Evolutionary conservation across 2,797 vertebrate species (phyloP), one percentile per base, ranked within the genome.

Genomic region (Peromyscus attwateri): DNA sequence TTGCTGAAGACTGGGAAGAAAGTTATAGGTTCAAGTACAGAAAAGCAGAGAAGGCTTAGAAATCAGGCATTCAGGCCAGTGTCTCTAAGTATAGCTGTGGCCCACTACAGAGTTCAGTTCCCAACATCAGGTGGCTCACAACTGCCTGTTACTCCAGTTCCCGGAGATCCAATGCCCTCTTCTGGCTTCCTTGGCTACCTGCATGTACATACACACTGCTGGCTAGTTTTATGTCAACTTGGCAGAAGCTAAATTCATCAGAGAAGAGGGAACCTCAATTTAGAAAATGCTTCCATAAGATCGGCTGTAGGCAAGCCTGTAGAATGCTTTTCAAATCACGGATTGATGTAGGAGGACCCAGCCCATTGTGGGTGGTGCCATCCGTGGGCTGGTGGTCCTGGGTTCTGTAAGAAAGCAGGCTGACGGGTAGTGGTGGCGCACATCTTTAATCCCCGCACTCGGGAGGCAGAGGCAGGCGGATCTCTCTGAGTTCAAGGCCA

Each of bases 21-120:
- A 83, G 49, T 37, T 92, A 34, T 14, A 97, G 46, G 40, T 75
- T 93, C n/a, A 90, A 90, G 25, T 60, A 80, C 37, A 93, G 11
- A 90, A 70, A 55, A 29, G 10, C 13, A 95, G 76, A 92, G 14
- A 68, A 87, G 73, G 6, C 71, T 84, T 60, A 73, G 34, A 84
- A 92, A 80, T 27, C 88, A 95, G 16, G 40, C 11, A 70, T 43
- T 89, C 89, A 80, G 57, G 73, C 13, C 37, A 89, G 16, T 57
- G 37, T 71, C 77, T 92, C 91, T 23, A 73, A 87, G 25, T 60
- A 76, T 8, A 73, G 64, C 10, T 83, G 19, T 11, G 21, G 29
- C 6, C 23, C 31, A 76, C 49, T 64, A 34, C 37, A 57, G 31
- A 49, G 21, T n/a, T 85, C 62, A 85, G 43, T 34, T 84, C 83